Evolutionary conservation across 2,888 invertebrate species (phyloP).

Genomic region (Adelphocoris suturalis): DNA sequence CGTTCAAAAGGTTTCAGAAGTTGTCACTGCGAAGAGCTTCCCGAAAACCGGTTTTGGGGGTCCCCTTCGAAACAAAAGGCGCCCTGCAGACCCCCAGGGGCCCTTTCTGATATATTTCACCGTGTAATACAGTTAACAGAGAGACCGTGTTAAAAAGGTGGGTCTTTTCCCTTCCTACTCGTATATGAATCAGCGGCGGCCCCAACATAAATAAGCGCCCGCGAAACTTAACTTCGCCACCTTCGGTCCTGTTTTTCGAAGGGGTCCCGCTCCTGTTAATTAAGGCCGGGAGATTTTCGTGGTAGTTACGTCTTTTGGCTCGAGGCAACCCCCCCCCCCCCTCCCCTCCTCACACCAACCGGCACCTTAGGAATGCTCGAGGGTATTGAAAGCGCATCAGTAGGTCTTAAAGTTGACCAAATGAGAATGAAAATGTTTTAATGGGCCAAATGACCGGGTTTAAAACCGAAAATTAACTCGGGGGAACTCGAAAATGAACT

Average conservation of each 20-base stretch:
- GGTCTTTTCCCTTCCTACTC: background rate
- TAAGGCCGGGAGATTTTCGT: constrained; percentile 62
- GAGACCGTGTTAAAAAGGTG: constrained; percentile 31
- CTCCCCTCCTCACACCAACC: too few relatives aligned
- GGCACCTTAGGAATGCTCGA: background rate
- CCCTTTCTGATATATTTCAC: constrained; percentile 59
- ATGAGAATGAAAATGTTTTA: background rate
- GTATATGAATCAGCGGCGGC: constrained; percentile 57
- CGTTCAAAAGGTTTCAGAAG: constrained; percentile 38
- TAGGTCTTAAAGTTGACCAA: background rate
- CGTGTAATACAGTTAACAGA: constrained; percentile 58
- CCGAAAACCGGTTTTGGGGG: constrained; percentile 35
- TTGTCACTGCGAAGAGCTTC: background rate
- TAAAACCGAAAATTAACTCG: background rate
- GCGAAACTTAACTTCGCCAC: constrained; percentile 57
- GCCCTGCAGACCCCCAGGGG: background rate
- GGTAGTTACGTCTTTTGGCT: constrained; percentile 31
- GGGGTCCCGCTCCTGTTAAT: constrained; percentile 47
- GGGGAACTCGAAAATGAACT: too few relatives aligned
- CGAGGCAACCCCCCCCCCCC: background rate
- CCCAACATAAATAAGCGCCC: constrained; percentile 58
- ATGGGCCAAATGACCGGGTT: background rate
- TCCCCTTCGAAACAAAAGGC: constrained; percentile 24
- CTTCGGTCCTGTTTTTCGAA: constrained; percentile 27
- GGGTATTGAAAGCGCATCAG: constrained; percentile 17